A percentile compares a stretch with the other conserved stretches of the same genome.
Evolutionary conservation across 2,888 invertebrate species (phyloP).

Genomic region (Rapana venosa): DNA sequence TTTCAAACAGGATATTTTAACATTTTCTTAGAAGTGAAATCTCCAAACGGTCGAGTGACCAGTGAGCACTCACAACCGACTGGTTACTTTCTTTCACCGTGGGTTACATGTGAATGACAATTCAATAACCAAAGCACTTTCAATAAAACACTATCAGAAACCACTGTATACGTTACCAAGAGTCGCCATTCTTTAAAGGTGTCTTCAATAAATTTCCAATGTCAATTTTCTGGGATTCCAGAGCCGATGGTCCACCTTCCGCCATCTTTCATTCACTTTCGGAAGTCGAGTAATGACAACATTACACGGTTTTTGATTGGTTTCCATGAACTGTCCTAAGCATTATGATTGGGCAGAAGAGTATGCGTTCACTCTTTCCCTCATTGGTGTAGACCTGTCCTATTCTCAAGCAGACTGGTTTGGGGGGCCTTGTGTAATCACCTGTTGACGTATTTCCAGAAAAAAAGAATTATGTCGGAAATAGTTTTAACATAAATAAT

Average conservation of each 20-base stretch:
- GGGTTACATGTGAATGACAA: background rate
- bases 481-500: no score
- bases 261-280: conserved; percentile 63
- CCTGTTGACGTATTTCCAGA: no score
- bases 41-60: conserved; percentile 7
- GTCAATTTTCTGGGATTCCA: conserved; percentile 74
- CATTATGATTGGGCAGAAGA: background rate
- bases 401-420: no score
- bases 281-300: conserved; percentile 46
- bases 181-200: conserved; percentile 74
- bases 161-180: conserved; percentile 69
- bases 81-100: background rate
- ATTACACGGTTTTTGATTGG: conserved; percentile 13
- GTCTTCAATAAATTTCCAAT: conserved; percentile 70
- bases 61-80: conserved; percentile 16
- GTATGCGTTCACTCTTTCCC: no score
- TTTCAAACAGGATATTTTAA: background rate
- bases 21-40: background rate
- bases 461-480: no score
- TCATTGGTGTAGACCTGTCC: no score
- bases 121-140: background rate
- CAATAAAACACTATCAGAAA: background rate
- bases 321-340: background rate
- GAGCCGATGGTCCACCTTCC: conserved; percentile 72
- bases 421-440: no score